Conservation (phyloP, 1,140 invertebrate genomes). For the Rhopalosiphum padi region DNA sequence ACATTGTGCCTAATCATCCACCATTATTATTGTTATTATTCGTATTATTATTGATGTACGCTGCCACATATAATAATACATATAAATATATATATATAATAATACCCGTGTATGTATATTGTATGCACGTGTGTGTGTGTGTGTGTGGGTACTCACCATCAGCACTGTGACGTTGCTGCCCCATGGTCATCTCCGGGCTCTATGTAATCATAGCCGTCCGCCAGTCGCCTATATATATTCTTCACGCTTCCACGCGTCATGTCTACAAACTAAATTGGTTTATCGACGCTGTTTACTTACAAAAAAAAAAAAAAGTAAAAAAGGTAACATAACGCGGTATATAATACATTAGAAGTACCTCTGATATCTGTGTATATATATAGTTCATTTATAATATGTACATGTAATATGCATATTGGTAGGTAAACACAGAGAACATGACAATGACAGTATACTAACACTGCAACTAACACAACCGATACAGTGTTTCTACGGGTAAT, state of each 20-base stretch:
- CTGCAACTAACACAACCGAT: background rate
- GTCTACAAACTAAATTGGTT: constrained; percentile 53
- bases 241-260: constrained; percentile 54
- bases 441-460: background rate
- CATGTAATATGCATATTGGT: background rate
- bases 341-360: constrained; percentile 5
- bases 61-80: background rate
- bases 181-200: constrained; percentile 18
- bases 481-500: background rate
- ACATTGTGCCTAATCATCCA: constrained; percentile 55
- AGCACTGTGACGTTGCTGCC: background rate
- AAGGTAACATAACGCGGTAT: background rate
- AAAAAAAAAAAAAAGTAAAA: background rate
- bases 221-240: background rate
- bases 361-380: background rate
- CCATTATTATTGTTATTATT: constrained; percentile 46
- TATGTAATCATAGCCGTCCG: constrained; percentile 23
- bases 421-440: background rate
- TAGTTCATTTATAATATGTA: background rate
- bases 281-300: constrained; percentile 50
- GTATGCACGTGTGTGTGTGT: background rate
- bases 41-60: constrained; percentile 33
- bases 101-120: background rate
- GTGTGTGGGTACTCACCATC: background rate
- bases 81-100: background rate